These are phyloP conservation scores for Zoanthus gigantus DNA, from an alignment of 92 coral and sea anemone genomes.

Conservation along the genomic window DNA sequence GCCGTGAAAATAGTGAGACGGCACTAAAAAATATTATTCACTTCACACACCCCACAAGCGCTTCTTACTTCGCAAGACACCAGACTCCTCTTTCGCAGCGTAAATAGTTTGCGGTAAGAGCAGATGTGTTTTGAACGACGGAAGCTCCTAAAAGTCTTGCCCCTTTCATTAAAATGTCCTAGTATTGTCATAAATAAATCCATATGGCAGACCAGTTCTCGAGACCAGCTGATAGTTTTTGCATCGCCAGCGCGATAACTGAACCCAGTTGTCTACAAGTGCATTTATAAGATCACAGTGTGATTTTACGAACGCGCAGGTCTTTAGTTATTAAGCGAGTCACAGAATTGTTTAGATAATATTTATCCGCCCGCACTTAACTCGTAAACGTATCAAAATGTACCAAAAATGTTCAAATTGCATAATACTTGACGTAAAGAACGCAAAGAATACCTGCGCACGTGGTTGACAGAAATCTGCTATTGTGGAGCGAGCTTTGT, in stretches of 20 bases:
- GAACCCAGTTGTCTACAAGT: not conserved
- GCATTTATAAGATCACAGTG: not conserved
- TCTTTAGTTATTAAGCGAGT: not conserved
- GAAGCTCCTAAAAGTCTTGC: constrained; percentile 49
- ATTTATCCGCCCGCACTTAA: constrained; percentile 31
- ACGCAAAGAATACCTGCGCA: constrained; percentile 22
- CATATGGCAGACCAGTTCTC: constrained; percentile 38
- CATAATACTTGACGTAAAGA: constrained; percentile 32
- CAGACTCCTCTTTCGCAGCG: constrained; percentile 1
- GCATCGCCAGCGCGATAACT: constrained; percentile 18
- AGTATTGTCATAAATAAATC: constrained; percentile 42
- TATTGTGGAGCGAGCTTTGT: constrained; percentile 62
- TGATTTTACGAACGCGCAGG: not conserved
- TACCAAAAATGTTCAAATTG: constrained; percentile 22
- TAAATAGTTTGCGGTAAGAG: constrained; percentile 48
- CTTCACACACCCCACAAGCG: not conserved
- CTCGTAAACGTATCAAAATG: constrained; percentile 21
- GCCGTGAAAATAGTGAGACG: not conserved
- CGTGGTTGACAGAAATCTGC: constrained; percentile 42
- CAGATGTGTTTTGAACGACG: constrained; percentile 51
- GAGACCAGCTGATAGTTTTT: constrained; percentile 43
- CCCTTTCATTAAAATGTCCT: constrained; percentile 43
- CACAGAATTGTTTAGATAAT: constrained; percentile 13
- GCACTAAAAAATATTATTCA: not conserved
- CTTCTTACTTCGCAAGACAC: not conserved